Conservation (phyloP, 2,888 invertebrate genomes). For the Drosophila siamana region DNA sequence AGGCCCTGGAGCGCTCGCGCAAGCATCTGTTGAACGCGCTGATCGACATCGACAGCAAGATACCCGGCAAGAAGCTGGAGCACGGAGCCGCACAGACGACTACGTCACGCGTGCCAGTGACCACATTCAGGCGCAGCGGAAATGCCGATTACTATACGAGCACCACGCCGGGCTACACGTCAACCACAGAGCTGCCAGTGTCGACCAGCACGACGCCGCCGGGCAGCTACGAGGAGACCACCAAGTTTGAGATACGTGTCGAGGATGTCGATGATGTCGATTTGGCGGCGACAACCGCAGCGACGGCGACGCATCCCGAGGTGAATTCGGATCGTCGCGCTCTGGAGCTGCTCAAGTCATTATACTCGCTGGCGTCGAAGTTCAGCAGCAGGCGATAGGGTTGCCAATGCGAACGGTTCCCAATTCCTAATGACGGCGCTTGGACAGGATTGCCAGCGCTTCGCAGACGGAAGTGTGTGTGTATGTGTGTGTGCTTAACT, state of each 20-base stretch:
- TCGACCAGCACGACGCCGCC: constrained; percentile 61
- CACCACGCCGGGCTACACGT: constrained; percentile 75
- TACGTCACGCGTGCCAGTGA: constrained; percentile 67
- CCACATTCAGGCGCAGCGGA: constrained; percentile 75
- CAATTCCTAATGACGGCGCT: constrained; percentile 63
- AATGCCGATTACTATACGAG: constrained; percentile 77
- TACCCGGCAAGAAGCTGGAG: constrained; percentile 60
- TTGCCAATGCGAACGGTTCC: constrained; percentile 58
- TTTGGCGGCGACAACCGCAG: constrained; percentile 51
- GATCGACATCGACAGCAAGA: constrained; percentile 87
- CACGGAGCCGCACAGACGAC: constrained; percentile 44
- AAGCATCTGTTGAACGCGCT: constrained; percentile 89
- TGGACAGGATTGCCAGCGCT: constrained; percentile 54
- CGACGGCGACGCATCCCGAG: constrained; percentile 60
- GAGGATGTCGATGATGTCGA: constrained; percentile 80
- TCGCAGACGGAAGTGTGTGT: constrained; percentile 23
- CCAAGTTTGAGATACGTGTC: constrained; percentile 84
- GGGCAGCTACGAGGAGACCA: constrained; percentile 82
- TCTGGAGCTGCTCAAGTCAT: constrained; percentile 92
- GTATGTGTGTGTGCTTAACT: constrained; percentile 62
- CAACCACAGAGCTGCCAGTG: constrained; percentile 67
- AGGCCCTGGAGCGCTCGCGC: constrained; percentile 90
- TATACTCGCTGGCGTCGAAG: constrained; percentile 93
- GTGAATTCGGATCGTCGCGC: constrained; percentile 90
- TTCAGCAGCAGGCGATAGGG: constrained; percentile 88